These are phyloP conservation scores for Cosmopolites sordidus DNA, from an alignment of 2,888 invertebrate species.

Conservation along the genomic window DNA sequence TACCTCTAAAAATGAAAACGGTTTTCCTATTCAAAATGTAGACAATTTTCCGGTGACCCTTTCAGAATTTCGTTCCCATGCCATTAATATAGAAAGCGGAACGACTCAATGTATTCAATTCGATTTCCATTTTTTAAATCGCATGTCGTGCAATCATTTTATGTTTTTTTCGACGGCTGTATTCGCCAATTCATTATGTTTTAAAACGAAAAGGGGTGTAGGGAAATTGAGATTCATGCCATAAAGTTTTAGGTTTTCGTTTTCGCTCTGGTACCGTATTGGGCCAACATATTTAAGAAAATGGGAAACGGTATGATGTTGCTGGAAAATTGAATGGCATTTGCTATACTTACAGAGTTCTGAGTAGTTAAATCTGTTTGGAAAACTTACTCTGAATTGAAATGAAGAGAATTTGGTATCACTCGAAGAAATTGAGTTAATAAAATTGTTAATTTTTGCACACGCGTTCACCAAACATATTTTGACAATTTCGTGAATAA, in stretches of 20 bases:
- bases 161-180: constrained; percentile 9
- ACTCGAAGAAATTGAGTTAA: too few relatives aligned
- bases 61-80: constrained; percentile 22
- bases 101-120: constrained; percentile 25
- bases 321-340: too few relatives aligned
- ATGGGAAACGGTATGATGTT: not conserved
- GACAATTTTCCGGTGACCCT: constrained; percentile 10
- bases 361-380: too few relatives aligned
- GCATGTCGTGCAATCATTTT: constrained; percentile 14
- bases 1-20: too few relatives aligned
- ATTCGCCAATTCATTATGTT: constrained; percentile 14
- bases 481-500: too few relatives aligned
- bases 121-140: constrained; percentile 21
- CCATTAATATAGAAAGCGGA: constrained; percentile 20
- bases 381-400: too few relatives aligned
- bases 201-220: constrained; percentile 6
- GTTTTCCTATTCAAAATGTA: too few relatives aligned
- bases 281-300: not conserved
- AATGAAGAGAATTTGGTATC: too few relatives aligned
- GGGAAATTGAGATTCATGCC: constrained; percentile 7
- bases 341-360: too few relatives aligned
- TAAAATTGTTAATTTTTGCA: too few relatives aligned
- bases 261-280: not conserved
- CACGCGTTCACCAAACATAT: too few relatives aligned
- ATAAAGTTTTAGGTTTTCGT: constrained; percentile 7